Base-by-base conservation (phyloP, 1,140 invertebrate genomes). In the Pseudomyrmex dendroicus region DNA sequence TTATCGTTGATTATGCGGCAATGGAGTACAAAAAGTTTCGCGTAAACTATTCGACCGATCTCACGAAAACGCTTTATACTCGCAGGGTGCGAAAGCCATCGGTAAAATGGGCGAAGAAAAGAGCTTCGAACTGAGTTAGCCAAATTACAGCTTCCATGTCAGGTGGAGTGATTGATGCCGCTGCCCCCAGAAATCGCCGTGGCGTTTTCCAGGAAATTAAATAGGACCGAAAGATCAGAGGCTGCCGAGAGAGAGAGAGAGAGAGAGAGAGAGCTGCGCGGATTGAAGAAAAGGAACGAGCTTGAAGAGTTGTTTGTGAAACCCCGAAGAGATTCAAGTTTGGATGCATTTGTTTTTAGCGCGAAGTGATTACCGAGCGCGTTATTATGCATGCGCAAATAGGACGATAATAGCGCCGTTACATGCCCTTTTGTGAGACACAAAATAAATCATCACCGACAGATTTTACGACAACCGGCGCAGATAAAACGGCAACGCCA, bases 101-200 rank as follows among this genome's bases (percentile, higher is more conserved):
- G 82, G 67, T 85, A 86, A 87, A 83, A 86, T 86, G 77, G 84
- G 84, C 83, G 82, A 88, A 87, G 78, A 76, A 85, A 35, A 84
- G 84, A 73, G 61, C 70, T 73, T 73, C 70, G 86, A 87, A 89
- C 70, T 72, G 90, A 90, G 90, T 94, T 93, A 93, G 92, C 92
- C 92, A 94, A 93, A 93, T 94, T 94, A 94, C 92, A 94, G 93
- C 93, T 92, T 93, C 91, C 91, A 91, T 91, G 93, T 94, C 93
- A 93, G 93, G 82, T 87, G 64, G 82, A 85, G 89, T 93, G 93
- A 94, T 94, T 93, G 93, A 94, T 94, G 92, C 84, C 82, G 73
- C 62, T 77, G 84, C 83, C 70, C 74, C 70, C 61, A 83, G 82
- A 87, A 89, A 90, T 87, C 85, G 66, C 72, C 73, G 61, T 76